Evolutionary conservation across 2,113 vertebrate genomes (phyloP), one percentile per base, ranked within the genome.

Genomic region (Hiodon tergisus): DNA sequence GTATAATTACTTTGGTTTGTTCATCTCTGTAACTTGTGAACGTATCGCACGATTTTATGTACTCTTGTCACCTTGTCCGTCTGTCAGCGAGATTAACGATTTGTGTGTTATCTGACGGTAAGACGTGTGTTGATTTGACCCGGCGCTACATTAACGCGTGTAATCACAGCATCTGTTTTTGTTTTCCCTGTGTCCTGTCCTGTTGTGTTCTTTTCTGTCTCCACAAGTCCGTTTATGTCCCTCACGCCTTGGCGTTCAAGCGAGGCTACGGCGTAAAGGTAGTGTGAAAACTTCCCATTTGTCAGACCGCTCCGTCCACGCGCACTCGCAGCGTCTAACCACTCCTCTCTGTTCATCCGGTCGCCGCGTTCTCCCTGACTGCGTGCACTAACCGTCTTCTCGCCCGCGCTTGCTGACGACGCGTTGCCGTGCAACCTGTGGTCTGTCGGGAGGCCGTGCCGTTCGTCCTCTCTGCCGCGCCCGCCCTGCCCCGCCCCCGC

Each of bases 211-310:
- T 86, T 87, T 78, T 71, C 53, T 75, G 87, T 89, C 87, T 82
- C 88, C 89, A 90, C 91, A 95, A 98, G 97, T 97, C 90, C 92
- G 87, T 98, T 89, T 96, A 95, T 94, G 94, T 98, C 83, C 96
- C 96, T 89, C 96, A 95, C 81, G 93, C 94, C 87, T 89, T 97
- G 96, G 95, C 95, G 87, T 95, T 97, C 95, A 95, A 94, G 94
- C 97, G 95, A 91, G 94, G 94, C 80, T 95, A 92, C 70, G 91
- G 93, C 91, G 90, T 93, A 86, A 98, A 99, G 96, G 97, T 98
- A 98, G 95, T 92, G 92, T 96, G 87, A 88, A 80, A 87, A 77
- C 31, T 90, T 92, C 80, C 86, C 84, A 73, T 80, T 84, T 79
- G 88, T 68, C 84, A 76, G 83, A 31, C 78, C 71, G 74, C 68